Percentiles rank a stretch among this genome's conserved stretches.
phyloP scores from a whole-genome alignment of 2,113 vertebrate genomes.

The Cephalopholis sonnerati region DNA sequence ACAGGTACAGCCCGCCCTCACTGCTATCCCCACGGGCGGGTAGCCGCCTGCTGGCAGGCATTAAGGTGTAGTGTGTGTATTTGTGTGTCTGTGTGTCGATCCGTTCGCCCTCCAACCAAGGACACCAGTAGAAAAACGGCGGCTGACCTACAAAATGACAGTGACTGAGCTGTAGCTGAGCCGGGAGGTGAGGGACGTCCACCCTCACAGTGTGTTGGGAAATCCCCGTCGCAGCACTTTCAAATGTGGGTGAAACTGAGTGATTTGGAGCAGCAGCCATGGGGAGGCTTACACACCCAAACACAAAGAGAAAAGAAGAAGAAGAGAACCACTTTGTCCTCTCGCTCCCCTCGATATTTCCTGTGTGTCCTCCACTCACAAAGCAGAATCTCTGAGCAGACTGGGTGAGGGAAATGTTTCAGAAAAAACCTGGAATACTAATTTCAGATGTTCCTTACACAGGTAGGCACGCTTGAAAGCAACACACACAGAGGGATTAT shows the following conservation, averaged over 20 bases:
- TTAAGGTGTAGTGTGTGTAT: slow-evolving; percentile 54
- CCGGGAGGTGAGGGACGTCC: slow-evolving; percentile 48
- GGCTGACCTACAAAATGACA: slow-evolving; percentile 82
- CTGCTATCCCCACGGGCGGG: slow-evolving; percentile 57
- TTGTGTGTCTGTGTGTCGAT: slow-evolving; percentile 16
- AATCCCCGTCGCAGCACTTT: slow-evolving; percentile 56
- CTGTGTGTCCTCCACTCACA: slow-evolving; percentile 35
- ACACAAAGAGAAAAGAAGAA: slow-evolving; percentile 43
- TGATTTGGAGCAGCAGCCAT: slow-evolving; percentile 31
- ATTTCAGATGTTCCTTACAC: slow-evolving; percentile 39
- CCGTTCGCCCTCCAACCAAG: slow-evolving; percentile 73
- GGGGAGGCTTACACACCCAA: slow-evolving; percentile 13
- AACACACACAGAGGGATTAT: slow-evolving; percentile 45
- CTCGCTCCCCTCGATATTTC: neutral
- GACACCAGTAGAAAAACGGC: slow-evolving; percentile 66
- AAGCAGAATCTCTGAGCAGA: slow-evolving; percentile 13
- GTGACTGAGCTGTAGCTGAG: slow-evolving; percentile 68
- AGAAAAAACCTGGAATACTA: slow-evolving; percentile 26
- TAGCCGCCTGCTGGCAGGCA: slow-evolving; percentile 63
- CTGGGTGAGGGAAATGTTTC: neutral
- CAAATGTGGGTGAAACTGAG: slow-evolving; percentile 41
- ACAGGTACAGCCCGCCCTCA: slow-evolving; percentile 54
- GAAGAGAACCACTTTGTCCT: neutral
- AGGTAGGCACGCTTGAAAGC: slow-evolving; percentile 10
- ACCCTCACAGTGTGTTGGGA: slow-evolving; percentile 41